phyloP scores from a whole-genome alignment of 2,113 vertebrate species.

The Brevimyrus niger region DNA sequence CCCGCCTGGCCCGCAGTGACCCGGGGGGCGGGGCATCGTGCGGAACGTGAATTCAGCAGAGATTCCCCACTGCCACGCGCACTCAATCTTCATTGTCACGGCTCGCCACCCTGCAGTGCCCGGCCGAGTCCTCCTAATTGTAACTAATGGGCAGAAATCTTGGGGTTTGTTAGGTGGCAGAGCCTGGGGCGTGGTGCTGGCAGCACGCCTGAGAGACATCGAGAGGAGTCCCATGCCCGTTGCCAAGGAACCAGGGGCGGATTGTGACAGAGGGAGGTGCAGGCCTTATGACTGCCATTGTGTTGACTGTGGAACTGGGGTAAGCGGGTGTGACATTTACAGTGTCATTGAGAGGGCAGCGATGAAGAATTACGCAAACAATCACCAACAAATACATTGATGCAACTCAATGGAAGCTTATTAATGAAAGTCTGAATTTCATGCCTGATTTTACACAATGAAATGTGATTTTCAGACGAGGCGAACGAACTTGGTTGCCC shows the following conservation, averaged over 20 bases:
- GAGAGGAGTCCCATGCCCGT: neutral
- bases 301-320: neutral
- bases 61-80: neutral
- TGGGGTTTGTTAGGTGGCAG: neutral
- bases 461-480: neutral
- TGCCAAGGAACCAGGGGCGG: neutral
- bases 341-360: neutral
- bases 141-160: neutral
- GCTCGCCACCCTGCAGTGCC: neutral
- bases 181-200: neutral
- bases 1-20: constrained; percentile 25
- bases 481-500: neutral
- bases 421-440: neutral
- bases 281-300: neutral
- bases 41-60: constrained; percentile 12
- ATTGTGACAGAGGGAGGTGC: neutral
- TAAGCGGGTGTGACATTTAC: neutral
- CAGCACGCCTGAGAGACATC: neutral
- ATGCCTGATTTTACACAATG: neutral
- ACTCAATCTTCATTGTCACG: constrained; percentile 27
- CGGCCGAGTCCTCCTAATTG: neutral
- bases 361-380: neutral
- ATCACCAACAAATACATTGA: neutral
- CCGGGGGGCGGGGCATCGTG: constrained; percentile 25
- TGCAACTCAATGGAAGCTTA: neutral